Percentiles rank a stretch among this genome's conserved stretches.
Conservation (phyloP, 1,140 invertebrate genomes). For the Heliconius himera region DNA sequence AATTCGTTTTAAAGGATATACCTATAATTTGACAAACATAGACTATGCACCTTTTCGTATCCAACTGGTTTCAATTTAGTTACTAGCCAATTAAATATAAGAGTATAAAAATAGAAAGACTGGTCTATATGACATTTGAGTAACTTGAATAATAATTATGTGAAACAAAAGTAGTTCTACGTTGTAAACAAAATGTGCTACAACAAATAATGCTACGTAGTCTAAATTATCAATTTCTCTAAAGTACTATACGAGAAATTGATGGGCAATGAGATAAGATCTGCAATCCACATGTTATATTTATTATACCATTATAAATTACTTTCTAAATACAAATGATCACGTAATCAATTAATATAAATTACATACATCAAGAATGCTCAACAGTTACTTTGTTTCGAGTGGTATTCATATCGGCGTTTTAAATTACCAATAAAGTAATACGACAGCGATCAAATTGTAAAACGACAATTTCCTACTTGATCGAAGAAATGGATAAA, state of each 20-base stretch:
- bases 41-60: not conserved
- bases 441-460: slow-evolving; percentile 19
- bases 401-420: not conserved
- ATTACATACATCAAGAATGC: slow-evolving; percentile 14
- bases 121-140: slow-evolving; percentile 1
- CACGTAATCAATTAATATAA: slow-evolving; percentile 21
- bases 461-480: slow-evolving; percentile 23
- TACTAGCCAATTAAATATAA: not conserved
- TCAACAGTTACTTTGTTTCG: slow-evolving; percentile 7
- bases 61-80: not conserved
- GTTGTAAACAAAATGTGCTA: not conserved
- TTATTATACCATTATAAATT: slow-evolving; percentile 13
- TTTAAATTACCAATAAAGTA: slow-evolving; percentile 15
- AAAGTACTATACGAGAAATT: not conserved
- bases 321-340: slow-evolving; percentile 21
- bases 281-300: not conserved
- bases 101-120: slow-evolving; percentile 8
- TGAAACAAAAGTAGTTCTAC: not conserved
- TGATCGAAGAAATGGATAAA: slow-evolving; percentile 32
- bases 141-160: not conserved
- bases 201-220: not conserved
- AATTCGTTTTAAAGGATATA: not conserved
- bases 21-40: not conserved
- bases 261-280: not conserved
- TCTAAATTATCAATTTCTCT: not conserved